phyloP scores from a whole-genome alignment of 2,888 invertebrate genomes.

The Tenthredo livida region DNA sequence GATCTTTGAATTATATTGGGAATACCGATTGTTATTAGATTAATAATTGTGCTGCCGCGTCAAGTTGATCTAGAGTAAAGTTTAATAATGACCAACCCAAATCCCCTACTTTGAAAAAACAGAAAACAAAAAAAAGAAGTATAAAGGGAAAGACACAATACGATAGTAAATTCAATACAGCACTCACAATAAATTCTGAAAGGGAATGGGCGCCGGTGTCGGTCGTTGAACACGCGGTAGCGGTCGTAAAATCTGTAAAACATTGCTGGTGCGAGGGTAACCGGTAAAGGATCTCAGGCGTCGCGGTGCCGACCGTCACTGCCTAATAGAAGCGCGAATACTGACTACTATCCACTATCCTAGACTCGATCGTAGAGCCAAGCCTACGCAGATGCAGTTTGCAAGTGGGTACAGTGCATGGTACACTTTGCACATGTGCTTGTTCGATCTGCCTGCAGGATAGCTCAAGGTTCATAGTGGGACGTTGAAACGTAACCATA shows the following conservation, averaged over 20 bases:
- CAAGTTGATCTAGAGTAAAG: background rate
- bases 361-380: background rate
- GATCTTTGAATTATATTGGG: background rate
- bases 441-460: conserved; percentile 36
- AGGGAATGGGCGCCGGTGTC: conserved; percentile 70
- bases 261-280: conserved; percentile 62
- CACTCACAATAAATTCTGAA: conserved; percentile 76
- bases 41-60: background rate
- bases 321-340: conserved; percentile 24
- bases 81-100: background rate
- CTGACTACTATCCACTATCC: background rate
- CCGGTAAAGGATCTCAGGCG: conserved; percentile 27
- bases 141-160: background rate
- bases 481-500: conserved; percentile 65
- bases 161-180: conserved; percentile 14
- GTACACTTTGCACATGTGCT: conserved; percentile 16
- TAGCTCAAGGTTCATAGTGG: conserved; percentile 62
- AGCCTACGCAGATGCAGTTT: conserved; percentile 3
- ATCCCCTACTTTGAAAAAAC: background rate
- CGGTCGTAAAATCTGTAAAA: conserved; percentile 77
- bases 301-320: conserved; percentile 27
- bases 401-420: background rate
- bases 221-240: conserved; percentile 76
- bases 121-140: background rate
- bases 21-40: background rate